Evolutionary conservation across 1,140 invertebrate genomes (phyloP).

Genomic region (Apocrypta bakeri): DNA sequence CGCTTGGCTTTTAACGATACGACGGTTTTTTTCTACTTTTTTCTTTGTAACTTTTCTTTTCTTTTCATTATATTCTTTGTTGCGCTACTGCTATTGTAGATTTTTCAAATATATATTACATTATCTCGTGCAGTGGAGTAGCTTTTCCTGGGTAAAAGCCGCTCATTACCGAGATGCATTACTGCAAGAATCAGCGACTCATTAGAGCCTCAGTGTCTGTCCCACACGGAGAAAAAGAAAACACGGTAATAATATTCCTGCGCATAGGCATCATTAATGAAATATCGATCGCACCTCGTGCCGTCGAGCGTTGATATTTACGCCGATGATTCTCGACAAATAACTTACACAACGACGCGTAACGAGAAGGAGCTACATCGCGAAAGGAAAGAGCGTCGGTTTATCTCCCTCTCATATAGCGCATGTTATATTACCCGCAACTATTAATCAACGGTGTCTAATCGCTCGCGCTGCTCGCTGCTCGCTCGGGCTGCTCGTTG

Average conservation of each 20-base stretch:
- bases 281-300: slow-evolving; percentile 43
- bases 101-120: not conserved
- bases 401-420: slow-evolving; percentile 29
- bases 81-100: not conserved
- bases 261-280: slow-evolving; percentile 37
- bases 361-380: slow-evolving; percentile 52
- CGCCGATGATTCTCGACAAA: slow-evolving; percentile 54
- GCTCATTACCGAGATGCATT: not conserved
- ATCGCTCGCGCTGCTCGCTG: not conserved
- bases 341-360: slow-evolving; percentile 59
- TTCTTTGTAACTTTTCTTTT: no score
- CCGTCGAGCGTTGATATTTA: slow-evolving; percentile 16
- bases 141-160: no score
- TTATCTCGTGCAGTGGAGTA: not conserved
- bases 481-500: no score
- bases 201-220: not conserved
- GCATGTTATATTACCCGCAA: not conserved
- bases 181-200: not conserved
- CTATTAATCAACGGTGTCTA: not conserved
- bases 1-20: slow-evolving; percentile 1
- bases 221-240: slow-evolving; percentile 33
- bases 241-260: not conserved
- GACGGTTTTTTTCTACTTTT: not conserved
- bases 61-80: no score
- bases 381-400: slow-evolving; percentile 52